Conservation (phyloP, 2,113 vertebrate genomes). For the Chionodraco myersi region DNA sequence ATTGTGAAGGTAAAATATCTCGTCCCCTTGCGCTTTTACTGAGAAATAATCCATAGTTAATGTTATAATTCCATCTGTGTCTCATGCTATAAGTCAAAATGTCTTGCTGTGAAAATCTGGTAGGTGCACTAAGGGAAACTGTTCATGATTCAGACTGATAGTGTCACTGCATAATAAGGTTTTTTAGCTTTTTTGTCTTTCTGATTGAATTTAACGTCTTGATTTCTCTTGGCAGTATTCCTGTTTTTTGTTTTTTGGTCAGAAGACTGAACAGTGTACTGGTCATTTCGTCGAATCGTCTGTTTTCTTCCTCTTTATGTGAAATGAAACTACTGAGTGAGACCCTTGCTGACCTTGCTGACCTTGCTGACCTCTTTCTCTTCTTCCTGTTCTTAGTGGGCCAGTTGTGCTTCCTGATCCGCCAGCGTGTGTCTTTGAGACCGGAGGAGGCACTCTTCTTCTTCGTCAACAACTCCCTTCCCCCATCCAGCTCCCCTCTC, state of each 20-base stretch:
- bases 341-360: not conserved
- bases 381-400: constrained; percentile 84
- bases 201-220: too few relatives aligned
- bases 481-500: constrained; percentile 95
- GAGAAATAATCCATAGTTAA: too few relatives aligned
- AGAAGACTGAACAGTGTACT: not conserved
- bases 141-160: too few relatives aligned
- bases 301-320: constrained; percentile 12
- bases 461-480: constrained; percentile 97
- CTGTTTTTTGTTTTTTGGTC: too few relatives aligned
- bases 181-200: too few relatives aligned
- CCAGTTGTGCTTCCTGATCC: constrained; percentile 97
- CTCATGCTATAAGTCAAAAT: too few relatives aligned
- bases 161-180: too few relatives aligned
- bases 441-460: constrained; percentile 98
- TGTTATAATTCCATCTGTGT: too few relatives aligned
- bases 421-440: constrained; percentile 95
- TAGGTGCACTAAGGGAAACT: too few relatives aligned
- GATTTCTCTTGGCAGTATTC: not conserved
- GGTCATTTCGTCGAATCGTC: not conserved
- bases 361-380: constrained; percentile 9
- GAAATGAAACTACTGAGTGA: constrained; percentile 27
- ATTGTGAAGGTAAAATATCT: too few relatives aligned
- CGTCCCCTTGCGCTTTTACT: too few relatives aligned
- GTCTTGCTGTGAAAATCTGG: too few relatives aligned